A percentile compares a stretch with the other conserved stretches of the same genome.
phyloP scores from a whole-genome alignment of 2,888 invertebrate species.

The Rotaria magnacalcarata region DNA sequence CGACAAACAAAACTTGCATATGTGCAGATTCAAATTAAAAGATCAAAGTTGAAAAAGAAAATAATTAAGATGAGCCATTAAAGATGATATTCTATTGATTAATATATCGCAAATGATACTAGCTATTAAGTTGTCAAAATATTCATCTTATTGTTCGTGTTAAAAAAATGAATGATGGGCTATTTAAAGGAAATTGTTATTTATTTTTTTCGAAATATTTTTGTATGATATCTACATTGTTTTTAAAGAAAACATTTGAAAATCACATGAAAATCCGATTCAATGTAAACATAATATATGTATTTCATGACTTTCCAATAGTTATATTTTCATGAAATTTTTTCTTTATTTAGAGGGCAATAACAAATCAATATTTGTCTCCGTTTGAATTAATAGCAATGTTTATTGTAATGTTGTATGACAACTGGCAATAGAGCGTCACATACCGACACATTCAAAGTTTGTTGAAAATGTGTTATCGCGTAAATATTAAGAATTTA shows the following conservation, averaged over 20 bases:
- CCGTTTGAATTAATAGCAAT: neutral
- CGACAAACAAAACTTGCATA: no score
- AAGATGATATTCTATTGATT: neutral
- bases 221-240: no score
- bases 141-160: neutral
- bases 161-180: neutral
- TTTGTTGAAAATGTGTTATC: neutral
- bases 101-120: neutral
- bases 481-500: neutral
- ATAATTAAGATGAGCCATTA: neutral
- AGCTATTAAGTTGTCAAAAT: conserved; percentile 12
- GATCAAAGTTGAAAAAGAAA: neutral
- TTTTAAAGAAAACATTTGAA: no score
- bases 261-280: no score
- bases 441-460: neutral
- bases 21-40: neutral
- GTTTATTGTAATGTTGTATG: neutral
- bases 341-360: neutral
- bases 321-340: neutral
- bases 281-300: no score
- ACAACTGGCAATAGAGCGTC: conserved; percentile 1
- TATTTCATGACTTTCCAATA: no score
- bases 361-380: neutral
- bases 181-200: no score
- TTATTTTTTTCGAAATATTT: no score